These are phyloP conservation scores for Tanypteryx hageni DNA, from an alignment of 2,888 invertebrate species.

Conservation along the genomic window DNA sequence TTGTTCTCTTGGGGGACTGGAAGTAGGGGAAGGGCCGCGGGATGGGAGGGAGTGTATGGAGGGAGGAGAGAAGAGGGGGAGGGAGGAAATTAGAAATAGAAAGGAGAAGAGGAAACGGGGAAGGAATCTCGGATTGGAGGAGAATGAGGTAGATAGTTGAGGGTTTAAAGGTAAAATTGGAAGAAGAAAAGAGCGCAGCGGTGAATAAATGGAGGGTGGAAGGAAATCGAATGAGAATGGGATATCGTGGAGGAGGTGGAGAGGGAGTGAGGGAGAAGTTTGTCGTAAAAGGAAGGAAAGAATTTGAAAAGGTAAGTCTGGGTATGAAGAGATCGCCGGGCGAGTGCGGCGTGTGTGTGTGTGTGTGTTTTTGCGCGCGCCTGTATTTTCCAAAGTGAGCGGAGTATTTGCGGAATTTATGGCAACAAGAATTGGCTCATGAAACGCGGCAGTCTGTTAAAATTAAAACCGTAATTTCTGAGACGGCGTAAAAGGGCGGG, in stretches of 20 bases:
- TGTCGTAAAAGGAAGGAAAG: neutral
- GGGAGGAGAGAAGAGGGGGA: neutral
- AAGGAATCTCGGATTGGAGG: neutral
- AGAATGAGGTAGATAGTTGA: neutral
- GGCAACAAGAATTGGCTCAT: conserved; percentile 49
- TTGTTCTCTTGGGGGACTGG: conserved; percentile 33
- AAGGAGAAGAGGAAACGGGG: neutral
- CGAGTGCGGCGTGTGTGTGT: no score
- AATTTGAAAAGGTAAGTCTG: neutral
- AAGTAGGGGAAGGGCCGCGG: no score
- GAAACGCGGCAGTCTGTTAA: conserved; percentile 21
- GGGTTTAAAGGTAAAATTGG: conserved; percentile 1
- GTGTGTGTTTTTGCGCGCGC: neutral
- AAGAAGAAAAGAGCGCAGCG: neutral
- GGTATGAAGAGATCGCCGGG: neutral
- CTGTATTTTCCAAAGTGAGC: neutral
- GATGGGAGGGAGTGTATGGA: no score
- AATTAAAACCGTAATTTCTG: conserved; percentile 50
- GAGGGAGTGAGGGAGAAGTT: neutral
- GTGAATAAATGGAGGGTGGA: neutral
- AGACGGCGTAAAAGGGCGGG: neutral
- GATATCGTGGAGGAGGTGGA: neutral
- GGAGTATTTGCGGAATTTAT: conserved; percentile 8
- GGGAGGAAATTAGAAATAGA: neutral
- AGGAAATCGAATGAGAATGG: conserved; percentile 29